These are phyloP conservation scores for Periplaneta americana DNA, from an alignment of 1,140 invertebrate species.

Conservation along the genomic window DNA sequence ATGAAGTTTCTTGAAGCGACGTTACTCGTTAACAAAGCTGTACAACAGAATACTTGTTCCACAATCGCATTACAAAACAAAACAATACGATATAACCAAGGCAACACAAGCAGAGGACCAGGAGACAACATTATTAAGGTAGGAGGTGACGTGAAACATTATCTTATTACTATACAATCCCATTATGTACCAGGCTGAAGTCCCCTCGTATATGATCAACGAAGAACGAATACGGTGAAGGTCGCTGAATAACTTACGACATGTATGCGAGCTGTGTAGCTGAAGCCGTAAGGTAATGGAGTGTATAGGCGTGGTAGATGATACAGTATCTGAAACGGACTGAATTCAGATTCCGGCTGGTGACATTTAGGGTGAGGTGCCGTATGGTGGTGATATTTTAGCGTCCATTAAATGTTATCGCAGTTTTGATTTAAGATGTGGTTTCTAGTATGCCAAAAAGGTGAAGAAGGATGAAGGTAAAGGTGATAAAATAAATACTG, in stretches of 20 bases:
- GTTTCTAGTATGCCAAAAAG: background rate
- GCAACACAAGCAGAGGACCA: background rate
- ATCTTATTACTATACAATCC: background rate
- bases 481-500: no score
- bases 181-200: background rate
- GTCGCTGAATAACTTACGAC: background rate
- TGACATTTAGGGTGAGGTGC: background rate
- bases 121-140: background rate
- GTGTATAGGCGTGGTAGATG: background rate
- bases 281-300: background rate
- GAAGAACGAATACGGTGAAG: background rate
- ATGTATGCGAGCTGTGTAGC: background rate
- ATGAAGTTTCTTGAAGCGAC: background rate
- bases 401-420: no score
- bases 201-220: no score
- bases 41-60: background rate
- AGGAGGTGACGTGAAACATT: background rate
- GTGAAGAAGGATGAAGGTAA: no score
- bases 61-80: background rate
- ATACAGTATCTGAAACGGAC: background rate
- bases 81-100: background rate
- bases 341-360: background rate
- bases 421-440: background rate
- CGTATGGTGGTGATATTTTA: background rate
- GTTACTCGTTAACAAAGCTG: background rate